phyloP scores from a whole-genome alignment of 2,797 vertebrate species.

The Bradypodion ventrale region DNA sequence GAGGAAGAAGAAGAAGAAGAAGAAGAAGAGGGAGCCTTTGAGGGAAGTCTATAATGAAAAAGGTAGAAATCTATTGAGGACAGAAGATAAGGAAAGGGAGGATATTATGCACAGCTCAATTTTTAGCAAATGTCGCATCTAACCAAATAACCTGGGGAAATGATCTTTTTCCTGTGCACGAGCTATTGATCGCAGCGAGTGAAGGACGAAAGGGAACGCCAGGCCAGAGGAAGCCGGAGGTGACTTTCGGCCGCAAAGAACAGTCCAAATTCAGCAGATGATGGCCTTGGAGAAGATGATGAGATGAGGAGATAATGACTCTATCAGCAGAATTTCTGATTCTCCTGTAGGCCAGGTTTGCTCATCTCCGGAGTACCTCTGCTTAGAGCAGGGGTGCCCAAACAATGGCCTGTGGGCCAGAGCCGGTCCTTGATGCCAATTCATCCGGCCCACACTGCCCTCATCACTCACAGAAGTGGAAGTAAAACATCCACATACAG shows the following conservation, averaged over 20 bases:
- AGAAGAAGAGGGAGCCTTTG: slow-evolving; percentile 2
- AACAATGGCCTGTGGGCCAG: too few relatives aligned
- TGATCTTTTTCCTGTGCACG: background rate
- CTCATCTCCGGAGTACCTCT: too few relatives aligned
- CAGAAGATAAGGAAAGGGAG: background rate
- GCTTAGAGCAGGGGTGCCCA: too few relatives aligned
- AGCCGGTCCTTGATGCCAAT: too few relatives aligned
- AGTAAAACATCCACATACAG: too few relatives aligned
- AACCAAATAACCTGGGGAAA: slow-evolving; percentile 19
- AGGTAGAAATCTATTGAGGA: slow-evolving; percentile 3
- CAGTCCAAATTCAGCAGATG: background rate
- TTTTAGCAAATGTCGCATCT: slow-evolving; percentile 17
- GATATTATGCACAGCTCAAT: background rate
- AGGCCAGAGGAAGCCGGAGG: background rate
- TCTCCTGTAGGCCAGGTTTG: too few relatives aligned
- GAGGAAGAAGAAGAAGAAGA: background rate
- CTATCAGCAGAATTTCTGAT: background rate
- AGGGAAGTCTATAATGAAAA: slow-evolving; percentile 18
- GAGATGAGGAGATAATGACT: background rate
- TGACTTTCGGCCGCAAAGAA: background rate
- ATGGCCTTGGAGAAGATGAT: background rate
- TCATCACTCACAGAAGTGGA: too few relatives aligned
- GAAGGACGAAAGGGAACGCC: background rate
- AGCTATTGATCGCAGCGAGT: background rate
- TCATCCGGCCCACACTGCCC: too few relatives aligned